Base-by-base conservation (phyloP, 2,888 invertebrate species). In the Beris morrisii region DNA sequence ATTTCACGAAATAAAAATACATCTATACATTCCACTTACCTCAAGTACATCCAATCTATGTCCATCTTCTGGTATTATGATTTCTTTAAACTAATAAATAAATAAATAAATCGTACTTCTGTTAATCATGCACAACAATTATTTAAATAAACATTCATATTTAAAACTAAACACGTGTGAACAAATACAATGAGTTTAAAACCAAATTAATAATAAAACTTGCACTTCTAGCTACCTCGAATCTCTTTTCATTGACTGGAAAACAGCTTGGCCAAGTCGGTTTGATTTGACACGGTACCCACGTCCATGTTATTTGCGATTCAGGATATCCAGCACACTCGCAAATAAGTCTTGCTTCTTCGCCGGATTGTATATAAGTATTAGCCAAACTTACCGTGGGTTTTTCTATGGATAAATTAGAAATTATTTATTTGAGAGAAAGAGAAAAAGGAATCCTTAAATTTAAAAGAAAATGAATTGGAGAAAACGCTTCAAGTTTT, bases 271-370 rank as follows among this genome's bases (percentile, higher is more conserved):
- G 80, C 80, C 81, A 80, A 45, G 74, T 73, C 0, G 80, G 78
- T n/a, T 72, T 69, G 15, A 78, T 73, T 38, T 77, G 77, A 69
- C 85, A 86, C 4, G 79, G 78, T 28, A 78, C 76, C 70, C 83
- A 85, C 7, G 70, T 75, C 87, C 88, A 89, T 4, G 78, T 75
- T 5, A 89, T 80, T 0, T 77, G 73, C 0, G 89, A 84, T n/a
- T 74, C 65, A 0, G 89, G 89, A 76, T 82, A 84, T 1, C 85
- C 85, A 13, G 78, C 77, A 1, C 84, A 84, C 7, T 73, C 73
- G 73, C 89, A 89, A 12, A 75, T 73, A 4, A 88, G 74, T 31
- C 74, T 74, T 0, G 78, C 82, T 7, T 73, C 73, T 45, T 77
- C 74, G n/a, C 83, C 80, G 5, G 79, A 75, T 48, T 81, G 74